Evolutionary conservation across 1,140 invertebrate genomes (phyloP).

Genomic region (Lepidostoma basale): DNA sequence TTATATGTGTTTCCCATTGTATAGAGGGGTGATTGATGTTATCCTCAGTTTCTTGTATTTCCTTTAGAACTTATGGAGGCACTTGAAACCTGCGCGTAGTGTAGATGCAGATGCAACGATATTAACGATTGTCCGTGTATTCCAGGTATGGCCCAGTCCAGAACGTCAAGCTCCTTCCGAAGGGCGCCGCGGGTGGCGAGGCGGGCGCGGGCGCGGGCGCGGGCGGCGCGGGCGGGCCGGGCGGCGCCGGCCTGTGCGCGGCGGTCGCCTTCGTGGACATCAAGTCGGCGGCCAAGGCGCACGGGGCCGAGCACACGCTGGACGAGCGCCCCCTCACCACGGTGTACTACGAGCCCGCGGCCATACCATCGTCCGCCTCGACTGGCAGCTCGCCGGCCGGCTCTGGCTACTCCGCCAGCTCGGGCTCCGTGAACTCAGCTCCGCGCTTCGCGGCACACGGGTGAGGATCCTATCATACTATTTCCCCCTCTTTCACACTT

Average conservation of each 20-base stretch:
- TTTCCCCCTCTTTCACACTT: too few relatives aligned
- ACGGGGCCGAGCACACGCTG: conserved; percentile 86
- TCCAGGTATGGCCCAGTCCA: conserved; percentile 94
- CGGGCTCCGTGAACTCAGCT: conserved; percentile 65
- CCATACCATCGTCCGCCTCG: conserved; percentile 65
- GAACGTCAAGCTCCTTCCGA: conserved; percentile 87
- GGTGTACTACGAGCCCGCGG: conserved; percentile 89
- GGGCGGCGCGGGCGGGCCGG: conserved; percentile 59
- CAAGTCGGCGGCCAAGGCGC: conserved; percentile 92
- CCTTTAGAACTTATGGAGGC: too few relatives aligned
- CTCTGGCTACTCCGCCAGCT: conserved; percentile 64
- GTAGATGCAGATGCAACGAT: too few relatives aligned
- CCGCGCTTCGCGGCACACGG: conserved; percentile 50
- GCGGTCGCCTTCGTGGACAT: conserved; percentile 97
- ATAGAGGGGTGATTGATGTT: too few relatives aligned
- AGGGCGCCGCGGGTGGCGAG: conserved; percentile 62
- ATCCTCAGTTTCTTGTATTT: too few relatives aligned
- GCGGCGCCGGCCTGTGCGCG: conserved; percentile 70
- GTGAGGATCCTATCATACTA: conserved; percentile 28
- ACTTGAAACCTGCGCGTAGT: too few relatives aligned
- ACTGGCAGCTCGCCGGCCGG: conserved; percentile 62
- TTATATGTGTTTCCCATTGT: too few relatives aligned
- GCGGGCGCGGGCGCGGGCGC: conserved; percentile 56
- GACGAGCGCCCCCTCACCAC: conserved; percentile 86
- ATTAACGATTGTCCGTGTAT: too few relatives aligned